A percentile compares a stretch with the other conserved stretches of the same genome.
These are phyloP conservation scores for Pomatostomus ruficeps DNA, from an alignment of 2,113 vertebrate species.

Conservation along the genomic window DNA sequence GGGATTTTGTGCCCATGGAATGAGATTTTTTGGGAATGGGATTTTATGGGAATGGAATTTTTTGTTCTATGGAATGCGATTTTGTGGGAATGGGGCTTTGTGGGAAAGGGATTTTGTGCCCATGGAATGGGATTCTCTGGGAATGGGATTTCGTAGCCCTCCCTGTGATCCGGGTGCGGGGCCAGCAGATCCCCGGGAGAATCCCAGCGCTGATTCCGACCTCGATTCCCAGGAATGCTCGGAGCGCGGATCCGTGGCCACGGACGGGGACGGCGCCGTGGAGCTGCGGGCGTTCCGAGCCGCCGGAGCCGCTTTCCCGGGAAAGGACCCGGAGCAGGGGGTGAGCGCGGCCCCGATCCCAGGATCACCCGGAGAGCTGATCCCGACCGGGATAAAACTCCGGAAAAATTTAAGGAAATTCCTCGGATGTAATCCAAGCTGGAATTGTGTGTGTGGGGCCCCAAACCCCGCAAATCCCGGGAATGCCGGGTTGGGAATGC, in stretches of 20 bases:
- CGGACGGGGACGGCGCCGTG: constrained; percentile 47
- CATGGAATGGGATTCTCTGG: no score
- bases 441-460: background rate
- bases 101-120: no score
- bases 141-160: no score
- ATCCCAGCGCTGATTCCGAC: fast-evolving
- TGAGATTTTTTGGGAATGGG: background rate
- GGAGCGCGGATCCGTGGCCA: constrained; percentile 38
- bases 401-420: background rate
- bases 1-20: background rate
- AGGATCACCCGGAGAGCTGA: fast-evolving
- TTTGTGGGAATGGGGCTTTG: background rate
- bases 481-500: background rate
- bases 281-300: constrained; percentile 73
- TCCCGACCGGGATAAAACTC: background rate
- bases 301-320: background rate
- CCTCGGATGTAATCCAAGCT: background rate
- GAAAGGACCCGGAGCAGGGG: constrained; percentile 13
- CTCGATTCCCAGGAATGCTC: background rate
- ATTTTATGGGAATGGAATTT: background rate
- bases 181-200: fast-evolving
- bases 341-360: background rate
- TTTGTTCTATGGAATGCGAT: background rate
- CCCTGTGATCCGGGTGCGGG: fast-evolving
- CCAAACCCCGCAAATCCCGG: fast-evolving